Evolutionary conservation across 2,888 invertebrate species (phyloP), one percentile per base, ranked within the genome.

Genomic region (Pycnomerus fuliginosus): DNA sequence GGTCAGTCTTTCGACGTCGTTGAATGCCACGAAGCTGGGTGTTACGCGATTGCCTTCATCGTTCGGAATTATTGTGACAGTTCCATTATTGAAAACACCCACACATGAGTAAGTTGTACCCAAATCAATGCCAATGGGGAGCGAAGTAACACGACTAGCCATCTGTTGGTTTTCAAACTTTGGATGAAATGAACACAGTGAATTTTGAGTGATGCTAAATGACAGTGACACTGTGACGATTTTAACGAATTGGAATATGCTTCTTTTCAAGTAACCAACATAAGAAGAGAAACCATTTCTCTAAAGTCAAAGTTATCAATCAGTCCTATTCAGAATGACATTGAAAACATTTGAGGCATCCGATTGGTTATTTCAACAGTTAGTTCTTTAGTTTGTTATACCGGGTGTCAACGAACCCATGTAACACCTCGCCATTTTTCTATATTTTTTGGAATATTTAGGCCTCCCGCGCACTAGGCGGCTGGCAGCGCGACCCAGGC

Each of bases 61-160:
- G 53, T 79, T 79, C 50, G 78, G 74, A 39, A 78, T 76, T 49
- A 78, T 77, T 57, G 77, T 76, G 27, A 78, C 76, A 53, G 73
- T 72, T 12, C 77, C 77, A 51, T 78, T 70, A 48, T 74, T 73
- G 64, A 75, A 78, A 10, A 78, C 76, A 11, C 74, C 78, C 10
- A 77, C 77, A 53, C 77, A 77, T 8, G 79, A 80, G 65, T 78
- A 81, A n/a, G 80, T 82, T 16, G 80, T 82, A 13, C 81, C 81
- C 53, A 82, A 64, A 68, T 82, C 82, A 57, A 82, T 82, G 32
- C 81, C 81, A 34, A 80, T 67, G 55, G 62, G 57, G 16, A 65
- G 58, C 31, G 57, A 22, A 7, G 20, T 13, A 22, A 44, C 28
- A 28, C n/a, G 16, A 10, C 27, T 7, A 8, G 20, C 25, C 15